These are phyloP conservation scores for Homarus gammarus DNA, from an alignment of 2,888 invertebrate species.

Conservation along the genomic window DNA sequence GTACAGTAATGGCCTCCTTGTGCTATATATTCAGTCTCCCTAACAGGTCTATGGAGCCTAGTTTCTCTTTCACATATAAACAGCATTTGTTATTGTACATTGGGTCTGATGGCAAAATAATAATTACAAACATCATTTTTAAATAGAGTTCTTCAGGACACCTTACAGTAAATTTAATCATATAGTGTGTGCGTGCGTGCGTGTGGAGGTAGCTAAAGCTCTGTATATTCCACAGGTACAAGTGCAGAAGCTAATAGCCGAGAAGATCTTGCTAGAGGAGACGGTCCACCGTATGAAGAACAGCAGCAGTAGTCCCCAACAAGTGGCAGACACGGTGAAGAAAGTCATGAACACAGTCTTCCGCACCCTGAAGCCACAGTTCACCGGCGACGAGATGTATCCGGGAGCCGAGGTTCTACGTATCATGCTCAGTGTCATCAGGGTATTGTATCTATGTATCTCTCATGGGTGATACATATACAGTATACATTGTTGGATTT, in stretches of 20 bases:
- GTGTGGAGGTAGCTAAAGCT: no score
- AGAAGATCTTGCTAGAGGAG: slow-evolving; percentile 17
- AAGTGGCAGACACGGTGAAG: slow-evolving; percentile 17
- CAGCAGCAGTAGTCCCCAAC: background rate
- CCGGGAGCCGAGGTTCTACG: background rate
- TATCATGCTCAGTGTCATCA: slow-evolving; percentile 30
- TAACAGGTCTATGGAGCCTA: no score
- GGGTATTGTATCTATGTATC: slow-evolving; percentile 40
- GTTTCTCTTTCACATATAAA: no score
- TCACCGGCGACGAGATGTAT: background rate
- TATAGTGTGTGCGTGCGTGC: background rate
- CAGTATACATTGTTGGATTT: no score
- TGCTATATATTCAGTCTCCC: no score
- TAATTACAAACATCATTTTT: no score
- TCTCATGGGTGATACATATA: no score
- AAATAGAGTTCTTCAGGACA: no score
- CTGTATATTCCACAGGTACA: background rate
- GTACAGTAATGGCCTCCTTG: no score
- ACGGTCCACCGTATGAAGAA: background rate
- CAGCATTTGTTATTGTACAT: no score
- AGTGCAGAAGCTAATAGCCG: background rate
- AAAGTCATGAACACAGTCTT: slow-evolving; percentile 44
- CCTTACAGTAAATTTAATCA: background rate
- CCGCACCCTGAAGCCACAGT: slow-evolving; percentile 34
- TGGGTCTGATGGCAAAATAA: no score